Base-by-base conservation (phyloP, 2,113 vertebrate genomes). In the Cyprinodon tularosa region DNA sequence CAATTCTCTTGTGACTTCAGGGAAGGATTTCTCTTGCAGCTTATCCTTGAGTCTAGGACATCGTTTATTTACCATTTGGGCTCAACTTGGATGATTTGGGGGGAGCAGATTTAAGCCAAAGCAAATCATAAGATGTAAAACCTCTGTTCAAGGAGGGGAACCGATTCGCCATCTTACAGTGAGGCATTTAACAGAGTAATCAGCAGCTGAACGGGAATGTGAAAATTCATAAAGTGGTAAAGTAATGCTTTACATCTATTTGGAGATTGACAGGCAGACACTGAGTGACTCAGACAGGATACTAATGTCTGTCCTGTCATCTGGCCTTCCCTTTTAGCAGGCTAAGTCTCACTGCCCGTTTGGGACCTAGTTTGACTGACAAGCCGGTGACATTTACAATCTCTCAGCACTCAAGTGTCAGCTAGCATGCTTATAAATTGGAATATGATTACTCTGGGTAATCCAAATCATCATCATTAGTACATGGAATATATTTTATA, bases 311-410 rank as follows among this genome's bases (percentile, higher is more conserved):
- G 75, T 81, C n/a, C 3, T n/a, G 9, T 90, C 71, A 20, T 85
- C 69, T 29, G 61, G 77, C 0, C 75, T 50, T 96, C 94, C 74
- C 90, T 80, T 76, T 95, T 88, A 62, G 95, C 95, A 0, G 94
- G 94, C 68, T 95, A 94, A 2, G 38, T 89, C 36, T 86, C 88
- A n/a, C 88, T 94, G 85, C 94, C 95, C 0, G 94, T 82, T 89
- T 96, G 95, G 90, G 94, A 94, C 84, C 93, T 94, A 78, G 96
- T 68, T 95, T 97, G 86, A 91, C 74, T 91, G 82, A 90, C 89
- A 90, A 83, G 84, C 75, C 76, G 22, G 78, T 89, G 89, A 91
- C 88, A 91, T 92, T 92, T 91, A 86, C 88, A 86, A 83, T 91
- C 85, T 82, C 84, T 82, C 68, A 17, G 78, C 75, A 64, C 75